These are phyloP conservation scores for Hyles vespertilio DNA, from an alignment of 1,140 invertebrate species.

Conservation along the genomic window DNA sequence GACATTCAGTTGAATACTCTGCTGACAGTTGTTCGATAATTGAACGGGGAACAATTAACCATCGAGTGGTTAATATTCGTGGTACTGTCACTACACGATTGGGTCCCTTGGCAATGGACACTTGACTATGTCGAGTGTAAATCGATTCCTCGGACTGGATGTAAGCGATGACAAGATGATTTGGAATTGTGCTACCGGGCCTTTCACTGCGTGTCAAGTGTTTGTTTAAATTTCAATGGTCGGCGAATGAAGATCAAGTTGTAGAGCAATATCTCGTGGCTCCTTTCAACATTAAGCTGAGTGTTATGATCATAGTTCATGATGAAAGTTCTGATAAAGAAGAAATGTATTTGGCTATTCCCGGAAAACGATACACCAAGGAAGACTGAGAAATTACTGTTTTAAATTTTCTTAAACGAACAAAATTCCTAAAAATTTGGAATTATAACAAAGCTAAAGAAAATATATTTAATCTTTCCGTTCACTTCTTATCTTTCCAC, in stretches of 20 bases:
- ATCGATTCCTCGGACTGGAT: slow-evolving; percentile 40
- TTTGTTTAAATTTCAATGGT: not conserved
- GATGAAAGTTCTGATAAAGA: too few species aligned
- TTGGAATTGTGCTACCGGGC: slow-evolving; percentile 13
- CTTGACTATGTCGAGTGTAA: slow-evolving; percentile 48
- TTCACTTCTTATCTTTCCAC: not conserved
- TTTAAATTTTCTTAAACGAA: too few species aligned
- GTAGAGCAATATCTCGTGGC: too few species aligned
- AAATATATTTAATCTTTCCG: too few species aligned
- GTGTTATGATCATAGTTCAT: too few species aligned
- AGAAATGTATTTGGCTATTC: too few species aligned
- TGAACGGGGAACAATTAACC: slow-evolving; percentile 67
- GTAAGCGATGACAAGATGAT: slow-evolving; percentile 19
- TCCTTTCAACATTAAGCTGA: too few species aligned
- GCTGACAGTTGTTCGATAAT: slow-evolving; percentile 67
- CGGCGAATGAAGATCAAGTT: too few species aligned
- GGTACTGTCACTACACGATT: slow-evolving; percentile 50
- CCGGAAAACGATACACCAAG: too few species aligned
- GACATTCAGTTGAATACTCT: slow-evolving; percentile 27
- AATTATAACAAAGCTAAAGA: too few species aligned
- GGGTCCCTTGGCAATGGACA: slow-evolving; percentile 39
- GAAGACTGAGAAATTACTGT: too few species aligned
- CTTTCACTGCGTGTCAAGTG: slow-evolving; percentile 5
- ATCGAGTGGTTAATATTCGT: slow-evolving; percentile 66
- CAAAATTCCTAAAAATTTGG: too few species aligned